Evolutionary conservation across 2,797 vertebrate genomes (phyloP), one percentile per base, ranked within the genome.

Genomic region (Clarias laeviceps): DNA sequence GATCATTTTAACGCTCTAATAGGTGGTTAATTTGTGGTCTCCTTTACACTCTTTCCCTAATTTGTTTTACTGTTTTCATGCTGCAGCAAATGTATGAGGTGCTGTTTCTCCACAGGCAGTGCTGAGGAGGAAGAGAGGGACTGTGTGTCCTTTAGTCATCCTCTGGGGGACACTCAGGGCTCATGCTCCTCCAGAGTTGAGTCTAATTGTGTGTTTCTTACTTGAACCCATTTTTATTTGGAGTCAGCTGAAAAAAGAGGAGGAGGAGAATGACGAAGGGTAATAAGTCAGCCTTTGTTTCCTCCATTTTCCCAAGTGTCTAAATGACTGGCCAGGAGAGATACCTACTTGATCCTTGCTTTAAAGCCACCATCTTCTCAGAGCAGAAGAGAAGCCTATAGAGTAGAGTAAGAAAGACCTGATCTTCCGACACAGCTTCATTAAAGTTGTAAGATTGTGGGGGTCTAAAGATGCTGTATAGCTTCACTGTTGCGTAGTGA

Each of bases 261-360:
- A 34, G 70, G 77, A 65, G 5, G 76, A 74, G 84, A 68, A 62
- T 64, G 68, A 37, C 66, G 77, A 83, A 84, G 66, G 84, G 88
- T 89, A 88, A 89, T 87, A 88, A 88, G 86, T 90, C 87, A 80
- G 82, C 76, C 87, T 92, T 90, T 91, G 91, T 91, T 90, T 84
- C 87, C 82, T 84, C 61, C 29, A 32, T 88, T 87, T 87, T 87
- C 88, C 89, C 87, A 37, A 50, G 89, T 80, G 87, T 88, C 57
- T 82, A 64, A 61, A 70, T 88, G 84, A 91, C 90, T 83, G 90
- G 90, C 88, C 91, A 81, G 80, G 90, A 91, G 90, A 93, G 93
- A 91, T 91, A 90, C 91, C 90, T 90, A 91, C 95, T 95, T 96
- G 94, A 95, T 95, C 93, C 92, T 89, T 64, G 69, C 78, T 88